phyloP scores from a whole-genome alignment of 1,140 invertebrate species.

The Sycobia sp. region DNA sequence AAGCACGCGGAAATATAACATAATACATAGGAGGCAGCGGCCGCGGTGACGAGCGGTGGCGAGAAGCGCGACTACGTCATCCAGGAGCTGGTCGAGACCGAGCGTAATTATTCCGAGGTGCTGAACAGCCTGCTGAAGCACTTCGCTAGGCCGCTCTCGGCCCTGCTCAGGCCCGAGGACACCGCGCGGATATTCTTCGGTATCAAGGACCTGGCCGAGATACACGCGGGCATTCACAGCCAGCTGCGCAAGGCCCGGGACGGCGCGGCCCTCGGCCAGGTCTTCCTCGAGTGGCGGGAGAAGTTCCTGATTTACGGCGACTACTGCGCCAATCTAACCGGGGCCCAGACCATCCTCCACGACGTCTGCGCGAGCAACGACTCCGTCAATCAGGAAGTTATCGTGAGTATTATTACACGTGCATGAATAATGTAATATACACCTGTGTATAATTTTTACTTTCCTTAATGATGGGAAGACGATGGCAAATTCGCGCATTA shows the following conservation, averaged over 20 bases:
- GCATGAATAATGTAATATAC: too few species aligned
- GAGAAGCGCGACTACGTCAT: slow-evolving; percentile 96
- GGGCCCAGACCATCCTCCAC: slow-evolving; percentile 78
- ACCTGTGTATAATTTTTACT: too few species aligned
- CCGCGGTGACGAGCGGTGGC: slow-evolving; percentile 53
- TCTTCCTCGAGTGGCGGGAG: slow-evolving; percentile 89
- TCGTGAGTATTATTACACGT: slow-evolving; percentile 59
- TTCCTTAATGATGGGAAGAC: too few species aligned
- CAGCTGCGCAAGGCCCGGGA: slow-evolving; percentile 74
- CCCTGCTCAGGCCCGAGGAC: slow-evolving; percentile 75
- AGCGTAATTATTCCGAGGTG: slow-evolving; percentile 95
- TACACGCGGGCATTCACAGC: slow-evolving; percentile 82
- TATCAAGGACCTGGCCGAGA: slow-evolving; percentile 86
- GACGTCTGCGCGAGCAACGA: slow-evolving; percentile 74
- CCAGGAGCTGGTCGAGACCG: slow-evolving; percentile 93
- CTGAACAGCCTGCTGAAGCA: slow-evolving; percentile 84
- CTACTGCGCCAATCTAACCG: slow-evolving; percentile 91
- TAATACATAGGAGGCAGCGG: too few species aligned
- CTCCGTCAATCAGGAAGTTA: slow-evolving; percentile 64
- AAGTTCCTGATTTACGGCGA: slow-evolving; percentile 92
- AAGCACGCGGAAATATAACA: too few species aligned
- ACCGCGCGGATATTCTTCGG: slow-evolving; percentile 83
- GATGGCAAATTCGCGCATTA: too few species aligned
- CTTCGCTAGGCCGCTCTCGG: slow-evolving; percentile 79
- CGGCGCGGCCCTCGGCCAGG: slow-evolving; percentile 62